Evolutionary conservation across 2,888 invertebrate species (phyloP), one percentile per base, ranked within the genome.

Genomic region (Thysanoteuthis rhombus): DNA sequence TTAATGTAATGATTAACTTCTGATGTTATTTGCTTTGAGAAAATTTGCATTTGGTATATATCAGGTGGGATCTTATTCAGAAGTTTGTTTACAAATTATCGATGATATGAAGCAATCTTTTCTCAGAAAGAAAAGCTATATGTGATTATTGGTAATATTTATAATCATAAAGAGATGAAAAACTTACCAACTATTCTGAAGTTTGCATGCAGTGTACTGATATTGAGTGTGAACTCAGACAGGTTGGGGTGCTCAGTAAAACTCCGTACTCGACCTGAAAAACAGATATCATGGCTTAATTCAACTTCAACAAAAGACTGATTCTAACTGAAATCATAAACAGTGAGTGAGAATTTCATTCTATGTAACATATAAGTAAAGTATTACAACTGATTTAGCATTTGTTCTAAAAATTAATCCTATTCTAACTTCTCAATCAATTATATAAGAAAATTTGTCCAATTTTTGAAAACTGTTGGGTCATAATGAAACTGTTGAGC

Each of bases 181-280:
- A 45, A 93, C 93, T 93, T 93, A 93, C 93, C 93, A 47, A 93
- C 38, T 47, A 93, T 93, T 93, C 93, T 47, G 93, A 93, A 93
- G 52, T 93, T 93, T 93, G 93, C 93, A 93, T 93, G 93, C 47
- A 93, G 58, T 39, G 93, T 93, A 58, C 47, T 93, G 93, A 93
- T 93, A 93, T 93, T 93, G 45, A 93, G 93, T 39, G 93, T 93
- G 39, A 93, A 47, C 58, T 93, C 93, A 58, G 93, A 93, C 93
- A 93, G 93, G 58, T 93, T 58, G 39, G 93, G 93, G 39, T 93
- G 93, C 39, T 93, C 93, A 47, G 93, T 93, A 58, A 93, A 93
- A 58, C 93, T 93, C 47, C 93, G 47, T 39, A 93, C 93, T 93
- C 58, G 47, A 47, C 93, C 93, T 93, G 38, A 93, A 93, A 93